Evolutionary conservation across 2,113 vertebrate genomes (phyloP).

Genomic region (Pseudopodoces humilis): DNA sequence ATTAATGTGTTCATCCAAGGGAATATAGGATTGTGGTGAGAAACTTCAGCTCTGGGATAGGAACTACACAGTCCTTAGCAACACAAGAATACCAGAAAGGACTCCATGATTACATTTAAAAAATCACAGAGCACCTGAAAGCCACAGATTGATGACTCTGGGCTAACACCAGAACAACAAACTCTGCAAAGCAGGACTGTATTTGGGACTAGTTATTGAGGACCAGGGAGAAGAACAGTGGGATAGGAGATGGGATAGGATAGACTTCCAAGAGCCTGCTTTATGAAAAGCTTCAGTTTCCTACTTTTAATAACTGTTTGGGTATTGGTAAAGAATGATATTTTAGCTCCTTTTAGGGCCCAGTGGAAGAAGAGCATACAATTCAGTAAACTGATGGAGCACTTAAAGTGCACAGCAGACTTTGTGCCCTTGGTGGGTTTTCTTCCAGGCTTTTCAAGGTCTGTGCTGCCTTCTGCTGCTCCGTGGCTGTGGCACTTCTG

Average conservation of each 20-base stretch:
- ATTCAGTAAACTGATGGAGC: neutral
- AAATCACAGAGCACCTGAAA: neutral
- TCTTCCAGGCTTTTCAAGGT: neutral
- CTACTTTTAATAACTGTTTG: neutral
- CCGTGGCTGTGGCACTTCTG: neutral
- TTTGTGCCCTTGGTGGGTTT: neutral
- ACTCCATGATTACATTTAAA: neutral
- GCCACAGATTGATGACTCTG: neutral
- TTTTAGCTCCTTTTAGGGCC: neutral
- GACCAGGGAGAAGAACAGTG: neutral
- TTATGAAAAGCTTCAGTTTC: neutral
- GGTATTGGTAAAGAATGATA: neutral
- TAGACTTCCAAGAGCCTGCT: neutral
- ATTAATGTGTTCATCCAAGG: constrained; percentile 40
- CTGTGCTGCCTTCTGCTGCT: neutral
- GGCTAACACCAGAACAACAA: neutral
- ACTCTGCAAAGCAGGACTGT: neutral
- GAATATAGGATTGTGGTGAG: neutral
- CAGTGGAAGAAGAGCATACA: neutral
- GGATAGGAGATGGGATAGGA: neutral
- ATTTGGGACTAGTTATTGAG: neutral
- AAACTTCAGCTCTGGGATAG: neutral
- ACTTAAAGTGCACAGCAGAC: neutral
- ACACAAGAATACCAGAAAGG: neutral
- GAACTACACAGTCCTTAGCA: constrained; percentile 11